These are phyloP conservation scores for Heteromormyrus szaboi DNA, from an alignment of 2,797 vertebrate species.

Conservation along the genomic window DNA sequence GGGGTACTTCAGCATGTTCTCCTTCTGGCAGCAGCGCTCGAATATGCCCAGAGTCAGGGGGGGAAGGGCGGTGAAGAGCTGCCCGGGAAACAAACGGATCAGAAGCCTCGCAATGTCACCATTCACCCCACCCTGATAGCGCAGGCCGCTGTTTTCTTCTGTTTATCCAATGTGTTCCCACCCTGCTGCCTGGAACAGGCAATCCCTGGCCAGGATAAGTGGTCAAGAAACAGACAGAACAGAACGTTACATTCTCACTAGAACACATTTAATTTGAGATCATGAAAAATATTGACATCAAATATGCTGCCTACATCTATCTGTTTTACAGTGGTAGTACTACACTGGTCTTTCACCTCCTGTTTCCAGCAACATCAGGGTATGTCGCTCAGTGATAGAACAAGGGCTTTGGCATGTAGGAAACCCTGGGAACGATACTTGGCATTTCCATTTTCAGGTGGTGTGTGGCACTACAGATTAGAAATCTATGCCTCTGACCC, in stretches of 20 bases:
- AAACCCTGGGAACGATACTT: neutral
- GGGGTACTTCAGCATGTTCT: conserved; percentile 76
- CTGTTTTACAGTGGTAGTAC: neutral
- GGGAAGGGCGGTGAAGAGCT: conserved; percentile 79
- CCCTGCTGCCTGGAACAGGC: neutral
- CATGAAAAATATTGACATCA: neutral
- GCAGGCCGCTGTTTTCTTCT: neutral
- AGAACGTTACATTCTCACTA: neutral
- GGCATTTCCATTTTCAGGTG: neutral
- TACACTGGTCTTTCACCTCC: neutral
- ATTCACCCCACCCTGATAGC: neutral
- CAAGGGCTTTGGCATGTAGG: neutral
- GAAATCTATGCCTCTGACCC: neutral
- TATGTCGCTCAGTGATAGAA: neutral
- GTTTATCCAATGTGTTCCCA: neutral
- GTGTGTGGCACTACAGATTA: neutral
- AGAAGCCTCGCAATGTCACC: neutral
- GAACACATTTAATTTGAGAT: neutral
- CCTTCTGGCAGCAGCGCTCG: conserved; percentile 72
- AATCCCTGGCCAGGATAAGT: neutral
- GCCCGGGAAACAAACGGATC: neutral
- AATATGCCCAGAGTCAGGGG: conserved; percentile 76
- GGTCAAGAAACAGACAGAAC: neutral
- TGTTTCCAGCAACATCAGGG: neutral
- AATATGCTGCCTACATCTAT: neutral